Conservation (phyloP, 1,140 invertebrate genomes). For the Teleogryllus occipitalis region DNA sequence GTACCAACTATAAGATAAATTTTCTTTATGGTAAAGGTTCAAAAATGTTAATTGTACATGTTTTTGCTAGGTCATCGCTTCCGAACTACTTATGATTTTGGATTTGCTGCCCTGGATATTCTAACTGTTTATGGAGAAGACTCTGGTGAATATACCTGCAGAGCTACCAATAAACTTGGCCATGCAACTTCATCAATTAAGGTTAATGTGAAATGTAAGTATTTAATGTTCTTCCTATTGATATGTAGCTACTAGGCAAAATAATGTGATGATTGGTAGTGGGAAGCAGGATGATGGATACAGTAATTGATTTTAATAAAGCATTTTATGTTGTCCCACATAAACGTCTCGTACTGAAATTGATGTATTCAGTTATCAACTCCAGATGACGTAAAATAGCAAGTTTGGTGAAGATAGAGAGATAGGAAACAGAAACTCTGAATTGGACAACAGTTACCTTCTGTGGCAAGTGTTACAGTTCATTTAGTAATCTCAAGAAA, state of each 20-base stretch:
- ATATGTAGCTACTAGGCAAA: not conserved
- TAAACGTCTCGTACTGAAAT: too few species aligned
- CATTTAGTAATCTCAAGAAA: too few species aligned
- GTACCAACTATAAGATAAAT: not conserved
- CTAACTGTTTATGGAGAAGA: conserved; percentile 89
- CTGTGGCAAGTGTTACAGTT: too few species aligned
- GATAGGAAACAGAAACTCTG: too few species aligned
- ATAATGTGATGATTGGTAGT: not conserved
- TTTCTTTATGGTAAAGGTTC: not conserved
- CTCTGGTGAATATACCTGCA: conserved; percentile 84
- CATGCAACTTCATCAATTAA: conserved; percentile 70
- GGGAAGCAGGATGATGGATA: too few species aligned
- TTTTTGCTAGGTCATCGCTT: conserved; percentile 65
- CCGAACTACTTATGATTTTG: conserved; percentile 88
- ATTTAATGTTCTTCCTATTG: not conserved
- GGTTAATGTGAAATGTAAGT: conserved; percentile 74
- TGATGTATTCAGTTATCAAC: too few species aligned
- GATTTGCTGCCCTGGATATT: conserved; percentile 88
- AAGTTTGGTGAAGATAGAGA: too few species aligned
- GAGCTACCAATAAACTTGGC: conserved; percentile 79
- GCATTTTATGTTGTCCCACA: too few species aligned
- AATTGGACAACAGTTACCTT: too few species aligned
- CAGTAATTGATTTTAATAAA: too few species aligned
- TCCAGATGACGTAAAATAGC: too few species aligned
- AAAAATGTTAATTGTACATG: conserved; percentile 38